phyloP scores from a whole-genome alignment of 1,140 invertebrate species.

The Manduca sexta region DNA sequence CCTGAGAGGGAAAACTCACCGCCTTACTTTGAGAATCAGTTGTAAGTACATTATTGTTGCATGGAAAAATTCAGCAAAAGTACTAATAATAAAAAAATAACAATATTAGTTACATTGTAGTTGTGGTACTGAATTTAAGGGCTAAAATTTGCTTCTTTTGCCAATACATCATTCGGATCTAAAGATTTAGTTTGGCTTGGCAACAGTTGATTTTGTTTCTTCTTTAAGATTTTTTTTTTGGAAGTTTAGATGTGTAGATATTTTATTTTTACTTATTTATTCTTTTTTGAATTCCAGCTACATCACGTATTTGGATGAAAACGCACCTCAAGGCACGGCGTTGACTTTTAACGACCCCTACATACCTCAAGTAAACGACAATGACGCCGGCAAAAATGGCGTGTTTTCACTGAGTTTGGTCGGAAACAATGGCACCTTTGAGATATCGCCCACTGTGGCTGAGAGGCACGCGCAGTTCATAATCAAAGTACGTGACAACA shows the following conservation, averaged over 20 bases:
- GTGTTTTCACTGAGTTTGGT: constrained; percentile 86
- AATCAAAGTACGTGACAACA: constrained; percentile 87
- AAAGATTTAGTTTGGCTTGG: too few relatives aligned
- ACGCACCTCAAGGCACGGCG: constrained; percentile 84
- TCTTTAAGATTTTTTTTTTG: too few relatives aligned
- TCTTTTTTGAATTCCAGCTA: constrained; percentile 73
- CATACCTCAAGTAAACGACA: constrained; percentile 81
- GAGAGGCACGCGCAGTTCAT: constrained; percentile 86
- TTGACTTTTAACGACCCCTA: constrained; percentile 82
- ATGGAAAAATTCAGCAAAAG: neutral
- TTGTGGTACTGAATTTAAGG: too few relatives aligned
- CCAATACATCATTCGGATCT: too few relatives aligned
- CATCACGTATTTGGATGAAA: constrained; percentile 84
- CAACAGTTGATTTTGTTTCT: too few relatives aligned
- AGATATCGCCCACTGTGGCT: constrained; percentile 90
- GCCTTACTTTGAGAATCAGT: constrained; percentile 85
- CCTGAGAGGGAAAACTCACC: constrained; percentile 83
- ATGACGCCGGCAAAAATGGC: constrained; percentile 87
- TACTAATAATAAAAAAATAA: too few relatives aligned
- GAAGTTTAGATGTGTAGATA: too few relatives aligned
- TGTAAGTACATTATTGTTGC: constrained; percentile 70
- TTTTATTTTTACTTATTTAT: too few relatives aligned
- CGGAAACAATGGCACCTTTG: constrained; percentile 90
- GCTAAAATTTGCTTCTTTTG: too few relatives aligned
- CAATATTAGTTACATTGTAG: too few relatives aligned